A percentile compares a stretch with the other conserved stretches of the same genome.
Evolutionary conservation across 2,113 vertebrate genomes (phyloP).

Genomic region (Monopterus albus): DNA sequence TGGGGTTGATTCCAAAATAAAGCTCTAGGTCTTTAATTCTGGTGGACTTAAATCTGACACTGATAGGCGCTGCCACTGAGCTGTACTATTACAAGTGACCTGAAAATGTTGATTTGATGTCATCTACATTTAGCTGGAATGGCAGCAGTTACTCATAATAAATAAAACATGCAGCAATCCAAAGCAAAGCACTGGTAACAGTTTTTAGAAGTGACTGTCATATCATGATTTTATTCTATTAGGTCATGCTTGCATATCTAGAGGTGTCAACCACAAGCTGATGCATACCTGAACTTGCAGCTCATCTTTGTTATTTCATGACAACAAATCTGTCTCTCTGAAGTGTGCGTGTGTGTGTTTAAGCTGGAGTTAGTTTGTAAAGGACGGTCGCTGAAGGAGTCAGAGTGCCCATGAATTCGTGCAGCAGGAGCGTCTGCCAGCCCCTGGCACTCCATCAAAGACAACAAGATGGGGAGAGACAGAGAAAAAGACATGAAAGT

Average conservation of each 20-base stretch:
- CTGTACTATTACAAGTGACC: neutral
- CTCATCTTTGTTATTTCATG: slow-evolving; percentile 21
- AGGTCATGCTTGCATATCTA: neutral
- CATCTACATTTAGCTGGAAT: slow-evolving; percentile 14
- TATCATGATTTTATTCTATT: neutral
- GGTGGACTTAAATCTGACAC: neutral
- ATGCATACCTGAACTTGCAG: too few species aligned
- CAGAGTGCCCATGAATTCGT: slow-evolving; percentile 23
- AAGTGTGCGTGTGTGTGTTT: neutral
- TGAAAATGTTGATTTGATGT: slow-evolving; percentile 14
- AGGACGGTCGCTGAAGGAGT: slow-evolving; percentile 31
- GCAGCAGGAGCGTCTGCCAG: slow-evolving; percentile 52
- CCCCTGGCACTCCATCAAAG: slow-evolving; percentile 73
- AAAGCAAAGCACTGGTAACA: neutral
- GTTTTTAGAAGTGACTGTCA: neutral
- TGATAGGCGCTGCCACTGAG: neutral
- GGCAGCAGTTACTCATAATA: neutral
- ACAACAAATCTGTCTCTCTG: slow-evolving; percentile 12
- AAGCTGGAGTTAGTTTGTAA: neutral
- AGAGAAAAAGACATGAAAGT: slow-evolving; percentile 72
- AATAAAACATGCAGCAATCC: neutral
- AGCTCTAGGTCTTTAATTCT: neutral
- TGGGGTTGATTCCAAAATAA: neutral
- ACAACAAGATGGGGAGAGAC: slow-evolving; percentile 51
- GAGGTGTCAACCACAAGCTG: neutral